A percentile compares a stretch with the other conserved stretches of the same genome.
These are phyloP conservation scores for Phylloscopus trochilus DNA, from an alignment of 2,113 vertebrate species.

Conservation along the genomic window DNA sequence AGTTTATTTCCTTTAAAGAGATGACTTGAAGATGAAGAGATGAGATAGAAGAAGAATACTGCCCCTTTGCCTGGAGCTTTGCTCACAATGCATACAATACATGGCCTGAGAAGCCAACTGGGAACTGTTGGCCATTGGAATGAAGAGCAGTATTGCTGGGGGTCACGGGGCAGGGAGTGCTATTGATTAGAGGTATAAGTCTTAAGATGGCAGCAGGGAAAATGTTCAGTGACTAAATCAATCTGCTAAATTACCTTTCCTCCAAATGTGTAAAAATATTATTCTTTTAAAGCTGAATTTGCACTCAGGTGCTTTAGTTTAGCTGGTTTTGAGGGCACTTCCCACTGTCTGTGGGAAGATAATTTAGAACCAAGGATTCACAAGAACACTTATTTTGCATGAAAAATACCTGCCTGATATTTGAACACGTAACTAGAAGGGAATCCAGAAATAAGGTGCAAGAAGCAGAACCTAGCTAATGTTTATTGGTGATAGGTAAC, in stretches of 20 bases:
- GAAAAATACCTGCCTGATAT: not conserved
- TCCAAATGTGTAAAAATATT: not conserved
- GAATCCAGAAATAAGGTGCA: not conserved
- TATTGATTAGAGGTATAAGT: slow-evolving; percentile 46
- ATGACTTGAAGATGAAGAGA: slow-evolving; percentile 59
- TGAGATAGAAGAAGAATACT: slow-evolving; percentile 58
- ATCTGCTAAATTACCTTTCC: slow-evolving; percentile 25
- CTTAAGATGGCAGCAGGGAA: slow-evolving; percentile 34
- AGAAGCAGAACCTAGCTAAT: not conserved
- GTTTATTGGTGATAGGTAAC: not conserved
- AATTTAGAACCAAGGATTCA: not conserved
- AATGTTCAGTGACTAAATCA: slow-evolving; percentile 46
- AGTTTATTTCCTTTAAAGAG: slow-evolving; percentile 67
- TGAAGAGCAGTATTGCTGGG: slow-evolving; percentile 36
- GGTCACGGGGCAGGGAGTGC: slow-evolving; percentile 30
- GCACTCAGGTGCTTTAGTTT: not conserved
- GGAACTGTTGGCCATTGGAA: slow-evolving; percentile 44
- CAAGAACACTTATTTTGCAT: not conserved
- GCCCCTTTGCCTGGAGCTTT: slow-evolving; percentile 58
- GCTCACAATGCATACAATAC: slow-evolving; percentile 32
- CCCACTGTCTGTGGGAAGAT: not conserved
- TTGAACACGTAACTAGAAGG: not conserved
- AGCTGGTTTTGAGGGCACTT: not conserved
- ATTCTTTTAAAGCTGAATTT: slow-evolving; percentile 8
- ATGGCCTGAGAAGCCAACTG: slow-evolving; percentile 32